Conservation (phyloP, 2,888 invertebrate genomes). For the Lochmaea crataegi region DNA sequence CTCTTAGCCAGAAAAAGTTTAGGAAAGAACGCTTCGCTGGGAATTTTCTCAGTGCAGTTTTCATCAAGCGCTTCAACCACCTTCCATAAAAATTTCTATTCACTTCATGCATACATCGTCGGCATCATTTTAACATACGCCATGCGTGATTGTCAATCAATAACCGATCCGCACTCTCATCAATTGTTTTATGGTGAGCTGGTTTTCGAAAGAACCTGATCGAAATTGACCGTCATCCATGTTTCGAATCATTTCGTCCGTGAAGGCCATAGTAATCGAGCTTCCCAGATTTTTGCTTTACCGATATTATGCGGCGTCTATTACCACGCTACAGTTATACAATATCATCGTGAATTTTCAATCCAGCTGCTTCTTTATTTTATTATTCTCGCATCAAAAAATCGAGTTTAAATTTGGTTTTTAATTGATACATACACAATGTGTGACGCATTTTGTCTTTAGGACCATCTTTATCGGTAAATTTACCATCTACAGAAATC, state of each 20-base stretch:
- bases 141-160: conserved; percentile 9
- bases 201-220: conserved; percentile 5
- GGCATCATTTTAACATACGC: not conserved
- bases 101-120: not conserved
- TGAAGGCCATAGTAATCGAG: conserved; percentile 12
- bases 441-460: no score
- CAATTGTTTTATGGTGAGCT: conserved; percentile 10
- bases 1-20: no score
- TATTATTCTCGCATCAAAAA: not conserved
- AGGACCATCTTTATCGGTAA: no score
- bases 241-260: not conserved
- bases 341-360: not conserved
- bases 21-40: no score
- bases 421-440: not conserved
- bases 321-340: not conserved
- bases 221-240: not conserved
- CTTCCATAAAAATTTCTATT: conserved; percentile 1
- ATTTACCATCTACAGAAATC: no score
- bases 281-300: not conserved
- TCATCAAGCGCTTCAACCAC: not conserved
- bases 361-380: not conserved
- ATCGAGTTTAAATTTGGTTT: not conserved
- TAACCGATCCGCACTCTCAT: conserved; percentile 2
- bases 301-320: not conserved
- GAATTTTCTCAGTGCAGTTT: no score